Evolutionary conservation across 2,797 vertebrate species (phyloP).

Genomic region (Neosilurus hyrtlii): DNA sequence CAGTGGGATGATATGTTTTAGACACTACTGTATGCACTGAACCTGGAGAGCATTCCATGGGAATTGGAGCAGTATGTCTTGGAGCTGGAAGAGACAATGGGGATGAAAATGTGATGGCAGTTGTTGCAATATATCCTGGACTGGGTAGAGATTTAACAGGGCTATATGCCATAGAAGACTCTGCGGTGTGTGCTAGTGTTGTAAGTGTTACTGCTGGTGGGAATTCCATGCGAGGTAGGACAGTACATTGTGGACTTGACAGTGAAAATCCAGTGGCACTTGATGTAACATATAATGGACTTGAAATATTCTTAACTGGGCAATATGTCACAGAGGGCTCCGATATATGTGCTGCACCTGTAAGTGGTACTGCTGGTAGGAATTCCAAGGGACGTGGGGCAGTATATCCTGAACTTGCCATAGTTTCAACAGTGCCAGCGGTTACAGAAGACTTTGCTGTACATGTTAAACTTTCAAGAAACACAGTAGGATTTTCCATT

Average conservation of each 20-base stretch:
- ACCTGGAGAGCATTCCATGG: background rate
- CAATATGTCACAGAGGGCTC: no score
- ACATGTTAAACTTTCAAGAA: background rate
- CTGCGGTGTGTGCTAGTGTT: background rate
- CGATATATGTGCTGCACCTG: background rate
- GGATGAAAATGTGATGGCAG: background rate
- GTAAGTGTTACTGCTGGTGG: no score
- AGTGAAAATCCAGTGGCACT: background rate
- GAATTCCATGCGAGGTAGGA: background rate
- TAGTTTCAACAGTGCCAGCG: background rate
- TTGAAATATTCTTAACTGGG: no score
- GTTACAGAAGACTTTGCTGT: background rate
- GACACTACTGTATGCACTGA: background rate
- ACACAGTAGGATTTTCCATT: background rate
- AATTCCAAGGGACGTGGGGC: conserved; percentile 1
- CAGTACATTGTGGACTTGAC: background rate
- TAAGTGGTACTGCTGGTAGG: background rate
- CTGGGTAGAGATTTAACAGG: background rate
- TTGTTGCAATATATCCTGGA: background rate
- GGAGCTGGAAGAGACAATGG: background rate
- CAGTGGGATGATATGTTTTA: background rate
- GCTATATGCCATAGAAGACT: background rate
- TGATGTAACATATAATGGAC: background rate
- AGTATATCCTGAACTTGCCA: background rate
- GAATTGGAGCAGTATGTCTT: background rate